phyloP scores from a whole-genome alignment of 2,113 vertebrate species.

The Poecilia latipinna region DNA sequence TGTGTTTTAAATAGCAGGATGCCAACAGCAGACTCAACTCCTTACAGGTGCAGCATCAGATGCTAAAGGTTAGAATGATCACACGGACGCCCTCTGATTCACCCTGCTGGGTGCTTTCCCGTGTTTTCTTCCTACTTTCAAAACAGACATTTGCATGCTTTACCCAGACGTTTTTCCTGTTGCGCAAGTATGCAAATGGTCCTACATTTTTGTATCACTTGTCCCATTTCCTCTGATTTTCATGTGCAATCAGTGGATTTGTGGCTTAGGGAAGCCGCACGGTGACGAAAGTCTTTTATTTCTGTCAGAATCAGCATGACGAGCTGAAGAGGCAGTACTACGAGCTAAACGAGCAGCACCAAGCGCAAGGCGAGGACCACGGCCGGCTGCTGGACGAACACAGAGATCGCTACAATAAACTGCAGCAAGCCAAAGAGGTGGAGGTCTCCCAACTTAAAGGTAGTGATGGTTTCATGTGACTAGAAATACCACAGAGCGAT shows the following conservation, averaged over 20 bases:
- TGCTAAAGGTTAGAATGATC: slow-evolving; percentile 88
- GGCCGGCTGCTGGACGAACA: slow-evolving; percentile 86
- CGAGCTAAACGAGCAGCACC: slow-evolving; percentile 89
- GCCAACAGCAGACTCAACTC: slow-evolving; percentile 86
- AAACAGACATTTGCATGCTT: not conserved
- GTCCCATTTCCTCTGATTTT: slow-evolving; percentile 22
- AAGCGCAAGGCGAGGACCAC: slow-evolving; percentile 88
- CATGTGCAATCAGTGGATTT: not conserved
- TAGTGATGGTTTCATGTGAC: slow-evolving; percentile 43
- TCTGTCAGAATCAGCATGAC: slow-evolving; percentile 90
- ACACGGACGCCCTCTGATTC: not conserved
- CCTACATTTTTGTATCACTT: not conserved
- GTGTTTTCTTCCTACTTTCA: not conserved
- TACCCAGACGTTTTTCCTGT: not conserved
- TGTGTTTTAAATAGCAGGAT: slow-evolving; percentile 87
- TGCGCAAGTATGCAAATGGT: not conserved
- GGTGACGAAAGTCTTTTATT: not conserved
- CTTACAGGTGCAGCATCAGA: slow-evolving; percentile 93
- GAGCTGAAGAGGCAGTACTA: slow-evolving; percentile 93
- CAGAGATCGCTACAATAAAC: slow-evolving; percentile 84
- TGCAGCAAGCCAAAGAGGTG: slow-evolving; percentile 89
- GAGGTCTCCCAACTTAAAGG: slow-evolving; percentile 93
- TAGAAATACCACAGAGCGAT: too few relatives aligned
- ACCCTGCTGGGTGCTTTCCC: not conserved
- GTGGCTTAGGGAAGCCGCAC: not conserved